Evolutionary conservation across 2,113 vertebrate genomes (phyloP), one percentile per base, ranked within the genome.

Genomic region (Amblyopsis rosae): DNA sequence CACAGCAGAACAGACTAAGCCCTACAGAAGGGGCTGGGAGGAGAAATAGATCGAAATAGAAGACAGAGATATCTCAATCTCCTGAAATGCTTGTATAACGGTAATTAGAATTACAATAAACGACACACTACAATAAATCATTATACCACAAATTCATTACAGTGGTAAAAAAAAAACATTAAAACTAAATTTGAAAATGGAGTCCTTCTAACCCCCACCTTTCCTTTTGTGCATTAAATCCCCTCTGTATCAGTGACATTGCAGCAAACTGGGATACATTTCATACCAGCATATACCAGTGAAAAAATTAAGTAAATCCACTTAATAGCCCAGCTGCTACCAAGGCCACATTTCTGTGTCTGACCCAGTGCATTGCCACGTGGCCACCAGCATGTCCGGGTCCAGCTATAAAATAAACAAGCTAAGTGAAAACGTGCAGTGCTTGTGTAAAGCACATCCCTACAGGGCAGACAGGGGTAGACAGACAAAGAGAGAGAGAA

Each of bases 101-200:
- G 7, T 16, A 15, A 58, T 66, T 65, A 55, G 70, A 33, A 69
- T 69, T 54, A 45, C 57, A 59, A 26, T 26, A 26, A 26, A 26
- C 26, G 26, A 26, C 26, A 26, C 26, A 26, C 2, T 26, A 26
- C 26, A 26, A 26, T 26, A 26, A 26, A 50, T 15, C 46, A 54
- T 50, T 9, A 72, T 59, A 82, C 69, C 41, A 70, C 55, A 32
- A 45, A 51, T n/a, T 45, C 12, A 32, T 32, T 19, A 59, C 56
- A 60, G 32, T 58, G 12, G 65, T 13, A 73, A 47, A 61, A 58
- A 69, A 59, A 35, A 61, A 15, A 62, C 35, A 41, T 41, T 41
- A 41, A 8, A 41, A 41, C n/a, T 3, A 63, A 10, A 56, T 3
- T 12, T 16, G 50, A 53, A 33, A 66, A 33, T 56, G 54, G 63